Evolutionary conservation across 2,888 invertebrate genomes (phyloP).

Genomic region (Unio delphinus): DNA sequence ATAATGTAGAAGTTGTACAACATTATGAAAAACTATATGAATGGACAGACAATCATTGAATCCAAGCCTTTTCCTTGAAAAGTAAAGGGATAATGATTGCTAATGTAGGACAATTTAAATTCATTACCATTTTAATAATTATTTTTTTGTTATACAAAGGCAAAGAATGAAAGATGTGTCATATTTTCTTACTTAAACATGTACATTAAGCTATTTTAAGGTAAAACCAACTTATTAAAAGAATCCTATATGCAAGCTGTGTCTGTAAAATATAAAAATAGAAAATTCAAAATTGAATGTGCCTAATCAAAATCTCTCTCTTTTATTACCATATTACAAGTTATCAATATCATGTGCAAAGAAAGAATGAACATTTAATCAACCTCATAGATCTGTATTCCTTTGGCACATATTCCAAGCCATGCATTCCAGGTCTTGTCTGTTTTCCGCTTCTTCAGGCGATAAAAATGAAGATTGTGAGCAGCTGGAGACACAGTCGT

Average conservation of each 20-base stretch:
- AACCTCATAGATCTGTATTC: conserved; percentile 87
- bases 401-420: conserved; percentile 92
- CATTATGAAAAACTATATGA: too few species aligned
- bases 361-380: conserved; percentile 11
- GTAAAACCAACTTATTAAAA: too few species aligned
- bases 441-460: conserved; percentile 76
- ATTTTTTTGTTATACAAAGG: too few species aligned
- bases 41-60: too few species aligned
- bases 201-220: too few species aligned
- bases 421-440: conserved; percentile 80
- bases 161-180: too few species aligned
- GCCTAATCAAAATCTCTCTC: not conserved
- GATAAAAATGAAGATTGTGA: conserved; percentile 89
- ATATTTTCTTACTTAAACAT: too few species aligned
- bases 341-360: not conserved
- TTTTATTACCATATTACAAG: not conserved
- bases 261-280: conserved; percentile 2
- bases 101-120: too few species aligned
- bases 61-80: too few species aligned
- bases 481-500: conserved; percentile 86
- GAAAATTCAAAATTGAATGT: not conserved
- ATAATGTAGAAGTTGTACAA: too few species aligned
- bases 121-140: too few species aligned
- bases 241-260: not conserved
- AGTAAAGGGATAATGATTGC: too few species aligned